These are phyloP conservation scores for Sebastes elongatus DNA, from an alignment of 2,797 vertebrate genomes.

Conservation along the genomic window DNA sequence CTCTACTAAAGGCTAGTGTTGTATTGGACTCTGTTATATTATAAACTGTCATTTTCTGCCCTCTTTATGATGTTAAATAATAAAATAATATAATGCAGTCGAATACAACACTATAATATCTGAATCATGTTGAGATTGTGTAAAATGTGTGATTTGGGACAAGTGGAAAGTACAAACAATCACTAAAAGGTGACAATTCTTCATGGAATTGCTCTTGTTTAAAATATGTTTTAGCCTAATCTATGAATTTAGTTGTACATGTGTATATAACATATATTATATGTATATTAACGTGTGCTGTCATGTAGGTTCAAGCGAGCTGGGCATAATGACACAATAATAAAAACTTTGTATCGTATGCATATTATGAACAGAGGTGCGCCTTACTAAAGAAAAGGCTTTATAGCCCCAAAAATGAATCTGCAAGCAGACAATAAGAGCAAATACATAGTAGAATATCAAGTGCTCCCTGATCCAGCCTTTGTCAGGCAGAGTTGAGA, in stretches of 20 bases:
- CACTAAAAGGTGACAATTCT: no score
- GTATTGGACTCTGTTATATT: neutral
- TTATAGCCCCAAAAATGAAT: neutral
- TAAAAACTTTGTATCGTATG: neutral
- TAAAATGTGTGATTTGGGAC: neutral
- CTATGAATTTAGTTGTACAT: neutral
- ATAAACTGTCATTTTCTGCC: neutral
- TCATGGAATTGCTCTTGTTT: neutral
- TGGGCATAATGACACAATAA: neutral
- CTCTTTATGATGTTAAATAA: neutral
- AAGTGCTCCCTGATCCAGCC: conserved; percentile 31
- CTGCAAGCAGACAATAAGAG: conserved; percentile 23
- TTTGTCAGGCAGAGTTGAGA: conserved; percentile 47
- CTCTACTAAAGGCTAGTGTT: neutral
- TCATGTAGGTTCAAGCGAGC: neutral
- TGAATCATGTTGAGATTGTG: neutral
- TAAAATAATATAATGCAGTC: neutral
- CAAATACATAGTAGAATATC: conserved; percentile 13
- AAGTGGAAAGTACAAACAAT: neutral
- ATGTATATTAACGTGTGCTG: neutral
- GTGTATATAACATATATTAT: no score
- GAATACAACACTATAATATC: neutral
- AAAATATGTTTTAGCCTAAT: neutral
- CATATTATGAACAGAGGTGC: neutral
- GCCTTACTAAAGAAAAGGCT: neutral